phyloP scores from a whole-genome alignment of 2,888 invertebrate genomes.

The Netelia virgata region DNA sequence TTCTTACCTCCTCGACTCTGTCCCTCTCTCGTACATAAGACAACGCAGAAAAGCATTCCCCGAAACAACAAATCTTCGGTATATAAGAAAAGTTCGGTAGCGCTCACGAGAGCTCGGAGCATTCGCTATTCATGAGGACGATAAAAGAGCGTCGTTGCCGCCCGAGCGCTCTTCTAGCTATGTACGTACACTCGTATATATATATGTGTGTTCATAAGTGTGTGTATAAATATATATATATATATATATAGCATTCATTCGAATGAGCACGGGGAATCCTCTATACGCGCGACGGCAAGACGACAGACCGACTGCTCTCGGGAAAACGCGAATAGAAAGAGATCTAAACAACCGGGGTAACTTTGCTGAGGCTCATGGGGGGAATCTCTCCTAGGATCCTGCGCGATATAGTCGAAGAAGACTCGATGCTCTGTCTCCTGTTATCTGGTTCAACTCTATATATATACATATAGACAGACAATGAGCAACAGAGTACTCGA shows the following conservation, averaged over 20 bases:
- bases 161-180: constrained; percentile 65
- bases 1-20: constrained; percentile 8
- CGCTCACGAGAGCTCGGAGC: constrained; percentile 57
- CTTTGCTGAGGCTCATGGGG: constrained; percentile 47
- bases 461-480: neutral
- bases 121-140: constrained; percentile 70
- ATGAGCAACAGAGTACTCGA: neutral
- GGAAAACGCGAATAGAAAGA: constrained; percentile 20
- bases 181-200: neutral
- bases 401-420: constrained; percentile 37
- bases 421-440: constrained; percentile 26
- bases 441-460: neutral
- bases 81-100: constrained; percentile 72
- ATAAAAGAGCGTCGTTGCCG: constrained; percentile 73
- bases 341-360: constrained; percentile 51
- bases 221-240: neutral
- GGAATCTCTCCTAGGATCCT: constrained; percentile 47
- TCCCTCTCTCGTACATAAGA: constrained; percentile 40
- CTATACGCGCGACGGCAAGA: constrained; percentile 40
- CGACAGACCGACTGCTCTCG: constrained; percentile 43
- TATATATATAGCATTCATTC: constrained; percentile 24
- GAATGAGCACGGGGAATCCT: constrained; percentile 49
- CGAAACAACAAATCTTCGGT: constrained; percentile 72
- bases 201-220: neutral
- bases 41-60: constrained; percentile 59